Evolutionary conservation across 2,888 invertebrate genomes (phyloP).

Genomic region (Drosophila infuscata): DNA sequence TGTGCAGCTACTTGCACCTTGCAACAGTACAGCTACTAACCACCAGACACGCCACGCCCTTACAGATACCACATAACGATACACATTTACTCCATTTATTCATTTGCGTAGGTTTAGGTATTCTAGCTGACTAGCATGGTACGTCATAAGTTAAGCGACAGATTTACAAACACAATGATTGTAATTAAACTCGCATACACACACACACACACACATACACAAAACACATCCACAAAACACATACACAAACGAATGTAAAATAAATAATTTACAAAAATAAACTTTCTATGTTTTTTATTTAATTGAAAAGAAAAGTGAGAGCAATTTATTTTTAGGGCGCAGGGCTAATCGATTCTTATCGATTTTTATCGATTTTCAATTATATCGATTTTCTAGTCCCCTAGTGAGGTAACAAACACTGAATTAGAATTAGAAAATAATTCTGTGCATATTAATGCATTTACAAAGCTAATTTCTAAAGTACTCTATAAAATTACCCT

Average conservation of each 20-base stretch:
- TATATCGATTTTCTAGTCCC: neutral
- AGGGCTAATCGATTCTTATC: neutral
- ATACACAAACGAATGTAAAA: slow-evolving; percentile 30
- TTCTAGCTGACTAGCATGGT: slow-evolving; percentile 66
- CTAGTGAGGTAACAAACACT: too few relatives aligned
- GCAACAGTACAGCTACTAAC: slow-evolving; percentile 9
- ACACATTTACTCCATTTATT: slow-evolving; percentile 46
- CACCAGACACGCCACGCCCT: slow-evolving; percentile 12
- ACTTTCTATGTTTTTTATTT: neutral
- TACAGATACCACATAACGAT: slow-evolving; percentile 35
- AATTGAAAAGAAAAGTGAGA: neutral
- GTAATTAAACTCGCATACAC: slow-evolving; percentile 16
- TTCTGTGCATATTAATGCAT: neutral
- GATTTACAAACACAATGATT: slow-evolving; percentile 27
- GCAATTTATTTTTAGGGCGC: neutral
- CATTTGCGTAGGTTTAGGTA: slow-evolving; percentile 78
- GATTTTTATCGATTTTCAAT: neutral
- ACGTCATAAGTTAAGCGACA: slow-evolving; percentile 64
- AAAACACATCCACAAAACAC: neutral
- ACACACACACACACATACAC: slow-evolving; percentile 11
- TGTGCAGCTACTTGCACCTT: neutral
- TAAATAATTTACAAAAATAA: slow-evolving; percentile 42
- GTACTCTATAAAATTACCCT: neutral
- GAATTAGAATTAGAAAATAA: neutral
- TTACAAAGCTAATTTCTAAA: neutral